phyloP scores from a whole-genome alignment of 2,113 vertebrate genomes.

The Casuarius casuarius region DNA sequence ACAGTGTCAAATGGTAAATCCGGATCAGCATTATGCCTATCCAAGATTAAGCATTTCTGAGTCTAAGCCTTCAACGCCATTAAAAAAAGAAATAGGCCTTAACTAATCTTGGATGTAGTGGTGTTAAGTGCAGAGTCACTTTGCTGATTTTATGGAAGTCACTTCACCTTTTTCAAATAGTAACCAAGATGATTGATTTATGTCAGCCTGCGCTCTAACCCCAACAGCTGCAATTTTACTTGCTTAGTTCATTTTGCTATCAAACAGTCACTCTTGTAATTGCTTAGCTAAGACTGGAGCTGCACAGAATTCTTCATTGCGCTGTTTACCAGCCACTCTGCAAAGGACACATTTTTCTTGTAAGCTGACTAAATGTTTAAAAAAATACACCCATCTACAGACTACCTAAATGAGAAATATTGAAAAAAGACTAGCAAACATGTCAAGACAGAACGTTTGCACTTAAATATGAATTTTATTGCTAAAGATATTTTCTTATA shows the following conservation, averaged over 20 bases:
- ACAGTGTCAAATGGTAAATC: constrained; percentile 24
- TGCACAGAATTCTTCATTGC: neutral
- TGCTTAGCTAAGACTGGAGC: neutral
- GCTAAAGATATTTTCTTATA: constrained; percentile 41
- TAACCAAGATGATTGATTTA: neutral
- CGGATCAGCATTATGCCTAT: neutral
- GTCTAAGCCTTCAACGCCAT: constrained; percentile 36
- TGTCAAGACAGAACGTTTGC: neutral
- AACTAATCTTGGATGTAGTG: neutral
- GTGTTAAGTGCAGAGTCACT: neutral
- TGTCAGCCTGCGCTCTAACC: neutral
- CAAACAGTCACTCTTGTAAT: neutral
- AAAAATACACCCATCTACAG: neutral
- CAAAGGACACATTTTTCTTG: neutral
- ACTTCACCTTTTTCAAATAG: neutral
- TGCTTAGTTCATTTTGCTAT: neutral
- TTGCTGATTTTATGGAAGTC: neutral
- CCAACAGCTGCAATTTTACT: neutral
- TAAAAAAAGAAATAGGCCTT: constrained; percentile 19
- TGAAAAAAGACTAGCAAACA: neutral
- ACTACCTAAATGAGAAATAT: neutral
- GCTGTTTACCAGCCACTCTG: neutral
- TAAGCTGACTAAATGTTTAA: neutral
- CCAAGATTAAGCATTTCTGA: constrained; percentile 30
- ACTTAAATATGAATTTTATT: constrained; percentile 69